phyloP scores from a whole-genome alignment of 2,113 vertebrate species.

The Syrrhaptes paradoxus region DNA sequence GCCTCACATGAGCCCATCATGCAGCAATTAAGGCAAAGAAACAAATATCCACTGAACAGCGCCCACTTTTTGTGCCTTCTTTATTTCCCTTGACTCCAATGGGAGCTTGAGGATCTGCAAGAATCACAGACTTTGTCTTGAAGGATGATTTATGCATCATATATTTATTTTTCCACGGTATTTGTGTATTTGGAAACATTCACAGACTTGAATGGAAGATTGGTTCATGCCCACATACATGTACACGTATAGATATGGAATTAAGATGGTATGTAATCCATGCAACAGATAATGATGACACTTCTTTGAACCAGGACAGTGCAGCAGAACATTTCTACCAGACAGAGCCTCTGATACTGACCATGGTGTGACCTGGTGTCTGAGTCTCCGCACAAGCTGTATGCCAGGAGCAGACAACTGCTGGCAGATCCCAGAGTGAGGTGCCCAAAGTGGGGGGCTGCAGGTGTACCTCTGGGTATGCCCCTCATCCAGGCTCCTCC shows the following conservation, averaged over 20 bases:
- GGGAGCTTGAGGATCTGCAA: not conserved
- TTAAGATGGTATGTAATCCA: not conserved
- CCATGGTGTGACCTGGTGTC: fast-evolving
- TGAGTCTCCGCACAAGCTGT: fast-evolving
- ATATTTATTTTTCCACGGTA: not conserved
- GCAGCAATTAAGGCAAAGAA: not conserved
- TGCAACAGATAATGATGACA: not conserved
- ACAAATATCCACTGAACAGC: not conserved
- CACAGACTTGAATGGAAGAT: not conserved
- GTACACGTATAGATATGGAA: not conserved
- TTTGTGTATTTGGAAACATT: not conserved
- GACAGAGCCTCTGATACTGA: not conserved
- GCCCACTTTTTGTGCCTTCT: not conserved
- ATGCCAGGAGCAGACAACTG: not conserved
- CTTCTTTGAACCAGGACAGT: not conserved
- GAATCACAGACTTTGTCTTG: not conserved
- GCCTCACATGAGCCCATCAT: not conserved
- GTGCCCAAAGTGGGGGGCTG: not conserved
- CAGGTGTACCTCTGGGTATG: fast-evolving
- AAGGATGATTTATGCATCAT: not conserved
- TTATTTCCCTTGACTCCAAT: not conserved
- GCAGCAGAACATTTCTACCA: not conserved
- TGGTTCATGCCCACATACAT: fast-evolving
- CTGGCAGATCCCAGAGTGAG: not conserved
- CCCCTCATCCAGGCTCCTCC: not conserved